A percentile compares a stretch with the other conserved stretches of the same genome.
Evolutionary conservation across 2,113 vertebrate genomes (phyloP).

Genomic region (Parotia lawesii): DNA sequence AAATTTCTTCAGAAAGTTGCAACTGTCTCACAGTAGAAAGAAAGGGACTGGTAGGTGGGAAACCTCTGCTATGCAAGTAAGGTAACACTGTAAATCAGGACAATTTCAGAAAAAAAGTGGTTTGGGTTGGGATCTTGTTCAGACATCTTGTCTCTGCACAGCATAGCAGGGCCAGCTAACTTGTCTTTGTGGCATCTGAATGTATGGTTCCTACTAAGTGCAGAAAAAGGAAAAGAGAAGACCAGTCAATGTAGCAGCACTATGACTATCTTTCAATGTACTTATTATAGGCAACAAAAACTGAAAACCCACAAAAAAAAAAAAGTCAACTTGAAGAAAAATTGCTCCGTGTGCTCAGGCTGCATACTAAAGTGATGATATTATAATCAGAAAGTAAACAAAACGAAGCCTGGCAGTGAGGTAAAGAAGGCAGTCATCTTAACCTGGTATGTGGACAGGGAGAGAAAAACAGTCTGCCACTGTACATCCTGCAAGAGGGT

Average conservation of each 20-base stretch:
- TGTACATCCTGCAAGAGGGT: background rate
- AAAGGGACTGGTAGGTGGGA: fast-evolving
- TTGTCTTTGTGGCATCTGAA: background rate
- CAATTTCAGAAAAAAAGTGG: background rate
- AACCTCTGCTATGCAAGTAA: background rate
- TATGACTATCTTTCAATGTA: background rate
- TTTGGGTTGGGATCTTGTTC: background rate
- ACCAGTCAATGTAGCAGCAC: background rate
- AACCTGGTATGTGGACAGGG: background rate
- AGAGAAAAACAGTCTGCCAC: background rate
- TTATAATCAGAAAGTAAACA: background rate
- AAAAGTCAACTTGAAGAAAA: background rate
- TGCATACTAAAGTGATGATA: background rate
- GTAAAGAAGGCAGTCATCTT: fast-evolving
- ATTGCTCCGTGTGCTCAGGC: background rate
- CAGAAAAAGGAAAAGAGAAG: background rate
- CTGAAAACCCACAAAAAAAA: background rate
- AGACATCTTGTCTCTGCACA: background rate
- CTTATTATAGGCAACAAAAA: background rate
- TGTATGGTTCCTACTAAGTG: background rate
- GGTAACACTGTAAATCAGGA: background rate
- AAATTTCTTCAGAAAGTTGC: background rate
- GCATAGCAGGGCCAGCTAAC: background rate
- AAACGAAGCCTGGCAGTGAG: background rate
- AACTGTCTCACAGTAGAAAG: background rate